Percentiles rank a stretch among this genome's conserved stretches.
Evolutionary conservation across 2,113 vertebrate species (phyloP).

Genomic region (Candoia aspera): DNA sequence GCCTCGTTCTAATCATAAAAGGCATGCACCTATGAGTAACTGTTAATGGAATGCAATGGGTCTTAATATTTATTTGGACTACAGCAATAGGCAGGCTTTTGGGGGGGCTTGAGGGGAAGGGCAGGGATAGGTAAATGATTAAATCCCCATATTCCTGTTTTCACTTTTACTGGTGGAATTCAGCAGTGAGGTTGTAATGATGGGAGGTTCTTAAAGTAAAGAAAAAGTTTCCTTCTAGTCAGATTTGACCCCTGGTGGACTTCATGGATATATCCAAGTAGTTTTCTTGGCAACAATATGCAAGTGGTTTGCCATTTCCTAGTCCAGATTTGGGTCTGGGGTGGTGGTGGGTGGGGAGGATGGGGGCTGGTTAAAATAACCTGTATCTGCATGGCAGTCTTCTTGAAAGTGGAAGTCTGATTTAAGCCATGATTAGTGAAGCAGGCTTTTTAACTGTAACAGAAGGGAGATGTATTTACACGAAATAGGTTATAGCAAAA

Average conservation of each 20-base stretch:
- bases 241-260: neutral
- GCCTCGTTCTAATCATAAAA: neutral
- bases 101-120: neutral
- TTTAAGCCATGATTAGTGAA: neutral
- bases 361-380: too few relatives aligned
- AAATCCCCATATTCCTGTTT: neutral
- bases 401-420: too few relatives aligned
- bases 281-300: neutral
- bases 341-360: too few relatives aligned
- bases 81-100: neutral
- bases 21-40: neutral
- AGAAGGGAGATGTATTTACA: neutral
- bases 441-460: neutral
- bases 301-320: neutral
- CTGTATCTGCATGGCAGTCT: too few relatives aligned
- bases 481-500: neutral
- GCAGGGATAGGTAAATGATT: neutral
- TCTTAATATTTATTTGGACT: conserved; percentile 6
- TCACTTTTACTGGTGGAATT: neutral
- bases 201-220: neutral
- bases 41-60: neutral
- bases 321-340: neutral
- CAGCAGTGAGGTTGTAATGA: neutral
- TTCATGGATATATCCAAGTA: neutral
- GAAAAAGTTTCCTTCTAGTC: neutral